A percentile compares a stretch with the other conserved stretches of the same genome.
These are phyloP conservation scores for Origma solitaria DNA, from an alignment of 2,113 vertebrate genomes.

Conservation along the genomic window DNA sequence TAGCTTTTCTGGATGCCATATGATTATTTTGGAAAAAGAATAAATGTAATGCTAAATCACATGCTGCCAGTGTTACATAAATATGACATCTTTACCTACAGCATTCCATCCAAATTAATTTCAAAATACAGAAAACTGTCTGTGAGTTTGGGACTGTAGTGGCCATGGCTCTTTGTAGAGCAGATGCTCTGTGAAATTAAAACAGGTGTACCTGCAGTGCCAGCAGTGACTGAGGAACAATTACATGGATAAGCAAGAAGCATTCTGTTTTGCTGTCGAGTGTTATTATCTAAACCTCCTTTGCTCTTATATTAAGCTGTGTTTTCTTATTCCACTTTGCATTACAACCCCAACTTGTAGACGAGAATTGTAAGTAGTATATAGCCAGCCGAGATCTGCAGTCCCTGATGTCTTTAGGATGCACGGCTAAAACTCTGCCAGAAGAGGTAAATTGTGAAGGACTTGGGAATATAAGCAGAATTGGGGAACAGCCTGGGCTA, in stretches of 20 bases:
- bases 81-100: not conserved
- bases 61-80: not conserved
- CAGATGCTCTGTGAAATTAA: conserved; percentile 17
- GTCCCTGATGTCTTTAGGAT: not conserved
- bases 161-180: not conserved
- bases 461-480: not conserved
- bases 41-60: not conserved
- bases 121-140: not conserved
- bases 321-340: not conserved
- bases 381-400: not conserved
- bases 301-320: not conserved
- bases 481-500: not conserved
- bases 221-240: not conserved
- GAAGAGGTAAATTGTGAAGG: not conserved
- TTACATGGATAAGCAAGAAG: not conserved
- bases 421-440: not conserved
- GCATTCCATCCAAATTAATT: not conserved
- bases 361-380: not conserved
- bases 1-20: not conserved
- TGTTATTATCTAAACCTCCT: not conserved
- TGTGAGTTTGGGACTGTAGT: not conserved
- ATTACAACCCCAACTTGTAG: not conserved
- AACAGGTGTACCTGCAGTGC: not conserved
- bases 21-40: not conserved
- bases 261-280: not conserved